Percentiles rank a stretch among this genome's conserved stretches.
These are phyloP conservation scores for Mactromeris polynyma DNA, from an alignment of 2,888 invertebrate species.

Conservation along the genomic window DNA sequence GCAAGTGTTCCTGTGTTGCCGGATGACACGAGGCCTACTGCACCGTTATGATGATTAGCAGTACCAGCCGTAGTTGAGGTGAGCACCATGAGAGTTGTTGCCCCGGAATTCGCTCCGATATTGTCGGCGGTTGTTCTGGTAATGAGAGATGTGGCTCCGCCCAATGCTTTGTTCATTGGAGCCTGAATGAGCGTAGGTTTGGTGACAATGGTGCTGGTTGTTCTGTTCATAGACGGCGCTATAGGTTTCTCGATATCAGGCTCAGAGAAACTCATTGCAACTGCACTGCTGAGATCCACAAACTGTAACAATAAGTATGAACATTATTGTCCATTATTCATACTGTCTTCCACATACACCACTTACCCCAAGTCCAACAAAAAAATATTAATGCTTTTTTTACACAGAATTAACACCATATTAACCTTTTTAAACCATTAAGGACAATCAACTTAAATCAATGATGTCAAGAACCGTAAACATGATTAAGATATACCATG, in stretches of 20 bases:
- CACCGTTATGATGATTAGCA: constrained; percentile 66
- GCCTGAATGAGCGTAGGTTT: constrained; percentile 63
- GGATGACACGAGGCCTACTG: constrained; percentile 62
- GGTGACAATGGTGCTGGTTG: constrained; percentile 48
- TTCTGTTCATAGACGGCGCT: constrained; percentile 57
- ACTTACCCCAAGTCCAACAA: too few species aligned
- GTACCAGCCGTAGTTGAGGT: constrained; percentile 73
- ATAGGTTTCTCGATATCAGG: constrained; percentile 71
- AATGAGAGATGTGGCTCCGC: constrained; percentile 66
- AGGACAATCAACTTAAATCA: too few species aligned
- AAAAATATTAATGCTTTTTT: too few species aligned
- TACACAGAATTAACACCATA: too few species aligned
- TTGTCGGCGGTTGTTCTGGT: constrained; percentile 63
- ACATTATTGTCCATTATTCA: too few species aligned
- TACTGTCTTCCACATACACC: too few species aligned
- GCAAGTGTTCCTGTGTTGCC: constrained; percentile 76
- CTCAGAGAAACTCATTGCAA: constrained; percentile 80
- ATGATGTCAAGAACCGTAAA: too few species aligned
- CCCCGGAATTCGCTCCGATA: constrained; percentile 64
- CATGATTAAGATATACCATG: too few species aligned
- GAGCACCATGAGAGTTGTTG: constrained; percentile 82
- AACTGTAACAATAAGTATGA: constrained; percentile 75
- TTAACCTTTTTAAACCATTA: too few species aligned
- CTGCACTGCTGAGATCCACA: constrained; percentile 83
- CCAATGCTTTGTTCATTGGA: constrained; percentile 53